phyloP scores from a whole-genome alignment of 2,888 invertebrate genomes.

The Cecidostiba fungosa region DNA sequence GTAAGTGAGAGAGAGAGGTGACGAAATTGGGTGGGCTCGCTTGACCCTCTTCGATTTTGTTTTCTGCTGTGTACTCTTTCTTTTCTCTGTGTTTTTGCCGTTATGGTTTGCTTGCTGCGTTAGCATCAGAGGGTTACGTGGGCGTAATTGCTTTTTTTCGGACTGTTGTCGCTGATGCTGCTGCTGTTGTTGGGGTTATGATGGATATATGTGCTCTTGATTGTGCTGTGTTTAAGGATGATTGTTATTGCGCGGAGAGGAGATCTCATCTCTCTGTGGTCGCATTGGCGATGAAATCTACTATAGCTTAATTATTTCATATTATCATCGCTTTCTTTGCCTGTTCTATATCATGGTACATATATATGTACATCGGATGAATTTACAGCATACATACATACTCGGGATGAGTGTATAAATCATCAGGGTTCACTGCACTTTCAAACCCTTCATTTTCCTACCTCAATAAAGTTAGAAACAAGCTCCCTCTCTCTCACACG shows the following conservation, averaged over 20 bases:
- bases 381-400: too few relatives aligned
- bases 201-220: background rate
- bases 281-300: background rate
- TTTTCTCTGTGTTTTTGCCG: slow-evolving; percentile 9
- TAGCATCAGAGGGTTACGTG: background rate
- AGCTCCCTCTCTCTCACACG: background rate
- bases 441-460: too few relatives aligned
- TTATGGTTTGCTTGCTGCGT: background rate
- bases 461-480: background rate
- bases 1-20: slow-evolving; percentile 3
- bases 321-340: too few relatives aligned
- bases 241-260: background rate
- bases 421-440: too few relatives aligned
- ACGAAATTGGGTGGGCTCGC: slow-evolving; percentile 50
- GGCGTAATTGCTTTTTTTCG: slow-evolving; percentile 38
- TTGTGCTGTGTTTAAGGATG: background rate
- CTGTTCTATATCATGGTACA: too few relatives aligned
- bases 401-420: too few relatives aligned
- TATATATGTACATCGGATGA: too few relatives aligned
- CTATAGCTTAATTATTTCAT: background rate
- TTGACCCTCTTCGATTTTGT: slow-evolving; percentile 9
- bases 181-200: background rate
- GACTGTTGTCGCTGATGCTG: background rate
- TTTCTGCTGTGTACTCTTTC: background rate
- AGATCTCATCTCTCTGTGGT: too few relatives aligned